A percentile compares a stretch with the other conserved stretches of the same genome.
phyloP scores from a whole-genome alignment of 2,797 vertebrate genomes.

The Lophius americanus region DNA sequence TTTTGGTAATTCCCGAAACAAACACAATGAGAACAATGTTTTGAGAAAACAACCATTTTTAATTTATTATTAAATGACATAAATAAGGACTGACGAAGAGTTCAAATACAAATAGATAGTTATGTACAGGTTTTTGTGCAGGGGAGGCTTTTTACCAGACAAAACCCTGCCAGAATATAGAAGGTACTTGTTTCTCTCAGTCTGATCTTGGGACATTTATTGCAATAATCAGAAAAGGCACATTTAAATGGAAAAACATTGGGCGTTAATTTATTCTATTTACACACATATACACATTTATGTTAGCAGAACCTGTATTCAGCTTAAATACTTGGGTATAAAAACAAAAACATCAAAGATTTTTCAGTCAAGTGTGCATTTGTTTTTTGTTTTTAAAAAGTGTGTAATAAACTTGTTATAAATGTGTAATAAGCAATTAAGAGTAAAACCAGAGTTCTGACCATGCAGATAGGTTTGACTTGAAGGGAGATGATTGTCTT shows the following conservation, averaged over 20 bases:
- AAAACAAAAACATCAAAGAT: slow-evolving; percentile 25
- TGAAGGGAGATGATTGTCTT: slow-evolving; percentile 34
- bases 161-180: slow-evolving; percentile 35
- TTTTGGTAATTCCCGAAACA: not conserved
- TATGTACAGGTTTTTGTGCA: slow-evolving; percentile 77
- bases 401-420: slow-evolving; percentile 18
- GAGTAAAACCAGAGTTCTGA: slow-evolving; percentile 44
- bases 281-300: slow-evolving; percentile 83
- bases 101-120: slow-evolving; percentile 82
- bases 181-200: slow-evolving; percentile 61
- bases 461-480: slow-evolving; percentile 21
- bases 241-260: slow-evolving; percentile 62
- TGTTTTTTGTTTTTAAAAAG: not conserved
- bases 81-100: slow-evolving; percentile 83
- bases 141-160: slow-evolving; percentile 21
- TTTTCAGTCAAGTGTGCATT: slow-evolving; percentile 10
- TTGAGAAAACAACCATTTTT: slow-evolving; percentile 76
- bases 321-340: slow-evolving; percentile 49
- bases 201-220: slow-evolving; percentile 37
- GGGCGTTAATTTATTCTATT: slow-evolving; percentile 83
- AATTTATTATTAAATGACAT: slow-evolving; percentile 89
- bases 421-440: slow-evolving; percentile 48
- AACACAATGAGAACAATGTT: slow-evolving; percentile 4
- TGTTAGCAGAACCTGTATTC: slow-evolving; percentile 62
- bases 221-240: slow-evolving; percentile 50